A percentile compares a stretch with the other conserved stretches of the same genome.
Evolutionary conservation across 2,888 invertebrate genomes (phyloP).

Genomic region (Metacarcinus magister): DNA sequence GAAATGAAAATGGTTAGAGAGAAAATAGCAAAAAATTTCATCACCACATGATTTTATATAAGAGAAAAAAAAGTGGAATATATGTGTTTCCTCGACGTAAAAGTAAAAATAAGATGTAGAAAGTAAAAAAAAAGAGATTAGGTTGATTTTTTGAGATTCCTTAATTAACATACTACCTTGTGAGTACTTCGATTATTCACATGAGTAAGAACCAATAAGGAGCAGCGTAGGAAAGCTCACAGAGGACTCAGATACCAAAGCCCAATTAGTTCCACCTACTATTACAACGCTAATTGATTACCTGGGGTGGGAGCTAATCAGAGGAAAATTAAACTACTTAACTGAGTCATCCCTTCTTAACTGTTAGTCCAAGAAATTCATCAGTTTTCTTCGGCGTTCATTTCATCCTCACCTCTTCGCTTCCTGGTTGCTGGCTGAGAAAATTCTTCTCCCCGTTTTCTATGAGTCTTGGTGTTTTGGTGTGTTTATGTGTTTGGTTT

Average conservation of each 20-base stretch:
- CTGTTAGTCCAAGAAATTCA: background rate
- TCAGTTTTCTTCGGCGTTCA: background rate
- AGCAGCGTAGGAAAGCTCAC: too few species aligned
- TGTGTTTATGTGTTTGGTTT: background rate
- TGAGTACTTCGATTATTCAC: too few species aligned
- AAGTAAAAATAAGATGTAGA: too few species aligned
- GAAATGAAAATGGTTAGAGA: too few species aligned
- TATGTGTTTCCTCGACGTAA: too few species aligned
- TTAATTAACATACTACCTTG: too few species aligned
- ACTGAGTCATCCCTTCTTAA: background rate
- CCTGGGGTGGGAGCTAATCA: background rate
- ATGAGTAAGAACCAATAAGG: too few species aligned
- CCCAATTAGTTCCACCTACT: background rate
- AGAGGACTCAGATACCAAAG: background rate
- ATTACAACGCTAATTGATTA: background rate
- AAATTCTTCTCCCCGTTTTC: background rate
- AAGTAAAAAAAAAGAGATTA: too few species aligned
- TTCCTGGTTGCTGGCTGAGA: background rate
- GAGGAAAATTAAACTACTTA: background rate
- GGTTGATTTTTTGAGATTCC: too few species aligned
- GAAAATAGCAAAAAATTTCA: too few species aligned
- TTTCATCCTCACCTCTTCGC: background rate
- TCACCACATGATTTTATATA: too few species aligned
- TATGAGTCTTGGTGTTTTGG: background rate
- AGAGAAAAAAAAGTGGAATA: too few species aligned